phyloP scores from a whole-genome alignment of 2,888 invertebrate species.

The Parnassius mnemosyne region DNA sequence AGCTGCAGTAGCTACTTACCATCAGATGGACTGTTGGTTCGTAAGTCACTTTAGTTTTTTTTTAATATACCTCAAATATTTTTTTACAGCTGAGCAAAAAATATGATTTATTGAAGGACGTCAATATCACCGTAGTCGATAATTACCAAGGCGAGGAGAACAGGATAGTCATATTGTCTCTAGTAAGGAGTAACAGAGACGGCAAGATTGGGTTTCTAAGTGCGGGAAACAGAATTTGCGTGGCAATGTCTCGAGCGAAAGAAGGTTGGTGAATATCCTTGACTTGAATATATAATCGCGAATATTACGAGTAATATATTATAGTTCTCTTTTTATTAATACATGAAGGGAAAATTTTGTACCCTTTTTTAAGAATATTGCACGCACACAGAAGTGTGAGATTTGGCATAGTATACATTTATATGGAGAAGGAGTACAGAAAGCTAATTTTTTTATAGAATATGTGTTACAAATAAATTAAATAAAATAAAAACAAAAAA shows the following conservation, averaged over 20 bases:
- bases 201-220: constrained; percentile 85
- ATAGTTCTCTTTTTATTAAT: too few relatives aligned
- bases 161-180: constrained; percentile 87
- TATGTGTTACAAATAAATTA: too few relatives aligned
- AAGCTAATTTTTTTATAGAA: too few relatives aligned
- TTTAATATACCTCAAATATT: background rate
- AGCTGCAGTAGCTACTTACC: too few relatives aligned
- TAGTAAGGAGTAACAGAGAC: constrained; percentile 87
- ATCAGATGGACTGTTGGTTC: too few relatives aligned
- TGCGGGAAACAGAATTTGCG: constrained; percentile 87
- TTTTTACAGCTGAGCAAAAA: constrained; percentile 53
- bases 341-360: too few relatives aligned
- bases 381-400: too few relatives aligned
- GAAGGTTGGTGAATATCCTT: constrained; percentile 50
- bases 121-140: constrained; percentile 85
- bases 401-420: too few relatives aligned
- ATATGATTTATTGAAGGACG: constrained; percentile 59
- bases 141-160: constrained; percentile 92
- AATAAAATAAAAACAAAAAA: too few relatives aligned
- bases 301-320: background rate
- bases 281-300: background rate
- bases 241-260: constrained; percentile 86
- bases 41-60: too few relatives aligned
- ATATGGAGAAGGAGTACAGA: too few relatives aligned
- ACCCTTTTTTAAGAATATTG: too few relatives aligned